Evolutionary conservation across 2,888 invertebrate species (phyloP).

Genomic region (Calameuta pallipes): DNA sequence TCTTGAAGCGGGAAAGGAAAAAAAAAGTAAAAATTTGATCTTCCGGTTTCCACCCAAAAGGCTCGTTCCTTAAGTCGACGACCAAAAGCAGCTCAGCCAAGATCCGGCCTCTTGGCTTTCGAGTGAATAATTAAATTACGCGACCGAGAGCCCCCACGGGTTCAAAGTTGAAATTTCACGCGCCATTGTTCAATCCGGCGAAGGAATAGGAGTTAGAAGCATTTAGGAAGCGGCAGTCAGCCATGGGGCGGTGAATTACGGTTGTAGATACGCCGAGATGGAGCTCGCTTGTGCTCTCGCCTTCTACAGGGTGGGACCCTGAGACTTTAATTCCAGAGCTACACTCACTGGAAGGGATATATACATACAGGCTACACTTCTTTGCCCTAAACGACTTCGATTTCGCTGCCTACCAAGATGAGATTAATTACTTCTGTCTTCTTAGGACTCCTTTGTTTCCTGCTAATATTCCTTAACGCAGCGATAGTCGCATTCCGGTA

Average conservation of each 20-base stretch:
- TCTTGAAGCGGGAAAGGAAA: neutral
- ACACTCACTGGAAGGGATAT: slow-evolving; percentile 35
- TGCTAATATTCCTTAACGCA: neutral
- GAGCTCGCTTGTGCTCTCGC: slow-evolving; percentile 3
- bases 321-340: slow-evolving; percentile 55
- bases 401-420: slow-evolving; percentile 36
- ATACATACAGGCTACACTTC: slow-evolving; percentile 29
- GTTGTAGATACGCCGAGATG: slow-evolving; percentile 43
- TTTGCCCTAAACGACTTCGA: slow-evolving; percentile 45
- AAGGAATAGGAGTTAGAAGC: slow-evolving; percentile 61
- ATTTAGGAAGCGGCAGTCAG: slow-evolving; percentile 56
- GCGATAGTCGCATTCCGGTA: neutral
- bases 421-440: slow-evolving; percentile 39
- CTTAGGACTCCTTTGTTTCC: slow-evolving; percentile 25
- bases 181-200: slow-evolving; percentile 62
- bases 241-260: slow-evolving; percentile 50
- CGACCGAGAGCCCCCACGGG: slow-evolving; percentile 46
- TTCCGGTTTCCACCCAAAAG: neutral
- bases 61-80: neutral
- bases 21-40: neutral
- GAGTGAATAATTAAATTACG: slow-evolving; percentile 59
- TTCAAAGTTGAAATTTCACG: slow-evolving; percentile 64
- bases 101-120: slow-evolving; percentile 38
- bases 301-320: slow-evolving; percentile 24
- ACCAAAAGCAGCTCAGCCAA: slow-evolving; percentile 14